Percentiles rank a stretch among this genome's conserved stretches.
Conservation (phyloP, 1,140 invertebrate genomes). For the Laupala kohalensis region DNA sequence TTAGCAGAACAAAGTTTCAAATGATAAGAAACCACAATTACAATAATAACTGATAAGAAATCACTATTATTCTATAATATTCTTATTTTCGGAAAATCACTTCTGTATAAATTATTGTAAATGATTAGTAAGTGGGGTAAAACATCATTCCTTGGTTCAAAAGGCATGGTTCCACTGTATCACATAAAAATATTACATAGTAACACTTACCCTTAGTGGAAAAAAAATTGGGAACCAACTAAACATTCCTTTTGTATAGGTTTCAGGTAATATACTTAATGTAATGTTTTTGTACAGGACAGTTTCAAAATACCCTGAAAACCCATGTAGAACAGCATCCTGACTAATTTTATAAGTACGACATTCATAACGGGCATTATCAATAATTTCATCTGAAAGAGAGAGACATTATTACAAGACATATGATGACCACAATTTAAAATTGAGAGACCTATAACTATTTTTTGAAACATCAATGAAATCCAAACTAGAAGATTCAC, state of each 20-base stretch:
- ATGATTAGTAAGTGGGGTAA: neutral
- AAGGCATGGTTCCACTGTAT: neutral
- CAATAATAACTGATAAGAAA: too few relatives aligned
- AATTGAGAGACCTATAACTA: neutral
- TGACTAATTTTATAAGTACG: conserved; percentile 55
- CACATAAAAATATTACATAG: neutral
- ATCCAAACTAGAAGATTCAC: neutral
- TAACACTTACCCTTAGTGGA: conserved; percentile 56
- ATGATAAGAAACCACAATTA: too few relatives aligned
- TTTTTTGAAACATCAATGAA: neutral
- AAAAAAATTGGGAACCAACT: conserved; percentile 97
- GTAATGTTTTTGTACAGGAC: conserved; percentile 69
- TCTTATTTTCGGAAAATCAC: neutral
- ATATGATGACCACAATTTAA: neutral
- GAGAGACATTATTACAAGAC: neutral
- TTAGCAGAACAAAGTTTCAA: too few relatives aligned
- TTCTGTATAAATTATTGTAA: neutral
- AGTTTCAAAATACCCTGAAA: conserved; percentile 91
- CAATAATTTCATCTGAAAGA: conserved; percentile 36
- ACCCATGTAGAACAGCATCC: conserved; percentile 77
- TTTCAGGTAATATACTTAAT: conserved; percentile 79
- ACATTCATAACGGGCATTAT: conserved; percentile 62
- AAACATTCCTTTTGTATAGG: conserved; percentile 81
- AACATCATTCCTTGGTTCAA: neutral
- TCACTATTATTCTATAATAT: neutral